Conservation (phyloP, 2,888 invertebrate species). For the Drosophila meridionalis region DNA sequence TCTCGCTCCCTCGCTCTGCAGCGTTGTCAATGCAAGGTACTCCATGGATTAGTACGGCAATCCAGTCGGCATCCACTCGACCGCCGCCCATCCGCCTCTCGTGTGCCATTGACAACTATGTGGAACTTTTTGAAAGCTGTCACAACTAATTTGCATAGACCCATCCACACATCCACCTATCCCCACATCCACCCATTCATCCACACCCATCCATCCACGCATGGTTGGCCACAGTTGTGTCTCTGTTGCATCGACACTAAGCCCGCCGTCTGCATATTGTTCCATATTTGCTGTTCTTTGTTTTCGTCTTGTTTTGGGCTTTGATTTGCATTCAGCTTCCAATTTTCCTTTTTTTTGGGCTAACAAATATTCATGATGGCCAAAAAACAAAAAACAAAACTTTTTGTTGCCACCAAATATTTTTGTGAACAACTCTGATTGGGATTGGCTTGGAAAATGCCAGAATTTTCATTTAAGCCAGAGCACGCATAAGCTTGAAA, state of each 20-base stretch:
- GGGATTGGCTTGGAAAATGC: background rate
- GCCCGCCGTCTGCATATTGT: conserved; percentile 26
- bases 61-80: conserved; percentile 6
- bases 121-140: conserved; percentile 78
- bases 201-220: background rate
- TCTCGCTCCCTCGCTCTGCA: background rate
- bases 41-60: conserved; percentile 49
- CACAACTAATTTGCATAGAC: conserved; percentile 78
- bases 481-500: background rate
- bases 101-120: conserved; percentile 68
- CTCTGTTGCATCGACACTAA: background rate
- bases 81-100: background rate
- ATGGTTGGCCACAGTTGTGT: background rate
- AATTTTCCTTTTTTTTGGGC: background rate
- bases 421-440: conserved; percentile 21
- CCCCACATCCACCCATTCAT: background rate
- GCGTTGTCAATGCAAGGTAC: conserved; percentile 37
- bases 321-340: conserved; percentile 46
- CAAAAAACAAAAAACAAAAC: conserved; percentile 11
- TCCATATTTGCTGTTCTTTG: conserved; percentile 39
- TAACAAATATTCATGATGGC: conserved; percentile 49
- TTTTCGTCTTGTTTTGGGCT: conserved; percentile 27
- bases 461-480: background rate
- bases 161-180: background rate
- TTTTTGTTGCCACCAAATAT: background rate